Conservation (phyloP, 2,797 vertebrate species). For the Bradypodion pumilum region DNA sequence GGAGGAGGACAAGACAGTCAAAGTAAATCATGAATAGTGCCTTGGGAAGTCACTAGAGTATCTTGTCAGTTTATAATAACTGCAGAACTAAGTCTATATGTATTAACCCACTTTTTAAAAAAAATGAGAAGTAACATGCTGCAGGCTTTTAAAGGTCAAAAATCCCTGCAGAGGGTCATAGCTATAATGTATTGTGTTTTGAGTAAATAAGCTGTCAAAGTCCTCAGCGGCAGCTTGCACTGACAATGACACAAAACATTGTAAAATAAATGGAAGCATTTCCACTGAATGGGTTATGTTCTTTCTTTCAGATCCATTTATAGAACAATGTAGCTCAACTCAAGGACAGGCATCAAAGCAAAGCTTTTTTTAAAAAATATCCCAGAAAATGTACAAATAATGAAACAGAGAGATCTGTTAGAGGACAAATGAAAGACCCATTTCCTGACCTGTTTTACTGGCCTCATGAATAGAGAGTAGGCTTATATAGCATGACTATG, state of each 20-base stretch:
- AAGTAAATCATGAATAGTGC: not conserved
- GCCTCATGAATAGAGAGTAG: not conserved
- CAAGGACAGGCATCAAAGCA: constrained; percentile 16
- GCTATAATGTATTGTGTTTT: constrained; percentile 17
- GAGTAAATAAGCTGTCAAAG: constrained; percentile 19
- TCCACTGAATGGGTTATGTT: constrained; percentile 7
- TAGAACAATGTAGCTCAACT: constrained; percentile 2
- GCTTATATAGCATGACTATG: not conserved
- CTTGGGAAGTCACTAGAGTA: not conserved
- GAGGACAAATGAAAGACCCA: not conserved
- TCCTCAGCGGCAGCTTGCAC: not conserved
- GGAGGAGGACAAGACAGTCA: not conserved
- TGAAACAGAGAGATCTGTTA: not conserved
- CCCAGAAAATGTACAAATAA: not conserved
- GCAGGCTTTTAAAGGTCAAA: constrained; percentile 8
- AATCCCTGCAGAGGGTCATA: not conserved
- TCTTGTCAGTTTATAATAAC: not conserved
- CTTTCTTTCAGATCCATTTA: constrained; percentile 12
- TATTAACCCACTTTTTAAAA: not conserved
- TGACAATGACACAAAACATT: constrained; percentile 15
- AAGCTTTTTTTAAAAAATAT: too few species aligned
- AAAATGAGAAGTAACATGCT: not conserved
- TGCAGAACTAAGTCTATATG: not conserved
- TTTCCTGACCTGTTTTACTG: too few species aligned
- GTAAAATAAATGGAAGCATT: constrained; percentile 31